A percentile compares a stretch with the other conserved stretches of the same genome.
Conservation (phyloP, 2,113 vertebrate species). For the Dascyllus trimaculatus region DNA sequence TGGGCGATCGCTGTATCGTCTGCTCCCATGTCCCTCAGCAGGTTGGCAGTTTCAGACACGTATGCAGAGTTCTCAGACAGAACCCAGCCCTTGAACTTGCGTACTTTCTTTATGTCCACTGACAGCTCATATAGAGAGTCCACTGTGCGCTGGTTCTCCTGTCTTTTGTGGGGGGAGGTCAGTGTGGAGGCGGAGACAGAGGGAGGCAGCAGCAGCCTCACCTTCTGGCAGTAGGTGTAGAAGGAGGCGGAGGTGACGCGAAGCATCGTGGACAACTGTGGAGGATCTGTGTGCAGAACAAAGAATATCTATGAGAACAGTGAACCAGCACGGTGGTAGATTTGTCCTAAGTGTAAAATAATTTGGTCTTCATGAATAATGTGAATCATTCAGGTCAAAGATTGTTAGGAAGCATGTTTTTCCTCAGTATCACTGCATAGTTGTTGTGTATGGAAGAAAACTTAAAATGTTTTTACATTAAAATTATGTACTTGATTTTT, state of each 20-base stretch:
- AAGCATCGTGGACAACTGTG: slow-evolving; percentile 43
- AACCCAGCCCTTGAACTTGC: slow-evolving; percentile 68
- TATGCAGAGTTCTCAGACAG: slow-evolving; percentile 52
- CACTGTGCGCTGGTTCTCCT: slow-evolving; percentile 64
- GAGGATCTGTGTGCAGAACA: slow-evolving; percentile 25
- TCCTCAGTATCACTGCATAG: too few relatives aligned
- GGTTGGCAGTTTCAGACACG: slow-evolving; percentile 50
- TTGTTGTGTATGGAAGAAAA: too few relatives aligned
- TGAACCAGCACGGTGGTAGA: neutral
- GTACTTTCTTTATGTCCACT: slow-evolving; percentile 66
- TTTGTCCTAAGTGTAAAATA: neutral
- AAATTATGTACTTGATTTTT: too few relatives aligned
- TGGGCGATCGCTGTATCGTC: slow-evolving; percentile 10
- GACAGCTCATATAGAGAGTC: slow-evolving; percentile 66
- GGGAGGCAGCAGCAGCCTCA: slow-evolving; percentile 47
- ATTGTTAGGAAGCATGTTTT: too few relatives aligned
- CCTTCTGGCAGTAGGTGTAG: slow-evolving; percentile 60
- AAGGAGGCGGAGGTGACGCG: slow-evolving; percentile 61
- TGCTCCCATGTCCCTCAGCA: slow-evolving; percentile 68
- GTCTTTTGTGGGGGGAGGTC: slow-evolving; percentile 19
- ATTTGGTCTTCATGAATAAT: too few relatives aligned
- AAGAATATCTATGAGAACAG: neutral
- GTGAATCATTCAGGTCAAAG: neutral
- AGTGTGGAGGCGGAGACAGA: slow-evolving; percentile 25
- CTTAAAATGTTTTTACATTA: too few relatives aligned